Evolutionary conservation across 2,113 vertebrate genomes (phyloP).

Genomic region (Nesogale talazaci): DNA sequence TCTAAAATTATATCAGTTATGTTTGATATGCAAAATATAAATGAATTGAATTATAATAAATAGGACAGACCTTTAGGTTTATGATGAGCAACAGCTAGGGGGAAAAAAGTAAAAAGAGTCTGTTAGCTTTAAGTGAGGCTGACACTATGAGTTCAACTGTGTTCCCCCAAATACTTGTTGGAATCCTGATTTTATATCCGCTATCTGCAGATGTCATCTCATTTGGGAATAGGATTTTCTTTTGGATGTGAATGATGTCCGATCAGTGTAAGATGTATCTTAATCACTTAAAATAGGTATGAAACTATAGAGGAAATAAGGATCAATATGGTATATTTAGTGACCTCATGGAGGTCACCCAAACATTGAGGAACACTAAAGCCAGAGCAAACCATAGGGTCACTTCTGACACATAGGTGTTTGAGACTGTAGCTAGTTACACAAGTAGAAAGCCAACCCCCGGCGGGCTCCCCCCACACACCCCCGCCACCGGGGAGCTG

Average conservation of each 20-base stretch:
- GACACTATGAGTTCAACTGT: background rate
- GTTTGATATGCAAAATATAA: conserved; percentile 43
- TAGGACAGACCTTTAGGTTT: background rate
- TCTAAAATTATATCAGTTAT: conserved; percentile 4
- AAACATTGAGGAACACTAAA: no score
- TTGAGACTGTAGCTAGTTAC: no score
- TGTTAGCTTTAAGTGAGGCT: background rate
- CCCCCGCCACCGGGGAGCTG: no score
- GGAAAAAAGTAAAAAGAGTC: background rate
- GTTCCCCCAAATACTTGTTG: background rate
- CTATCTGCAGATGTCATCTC: background rate
- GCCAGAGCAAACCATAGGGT: no score
- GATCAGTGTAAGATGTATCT: no score
- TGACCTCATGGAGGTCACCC: no score
- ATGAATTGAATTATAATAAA: background rate
- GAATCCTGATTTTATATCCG: background rate
- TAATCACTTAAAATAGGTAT: no score
- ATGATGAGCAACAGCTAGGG: background rate
- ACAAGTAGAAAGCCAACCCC: no score
- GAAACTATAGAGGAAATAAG: no score
- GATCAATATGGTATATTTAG: no score
- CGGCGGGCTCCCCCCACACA: no score
- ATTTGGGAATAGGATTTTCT: background rate
- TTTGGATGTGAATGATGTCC: background rate
- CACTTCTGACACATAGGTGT: no score